Base-by-base conservation (phyloP, 2,888 invertebrate species). In the Cephus nigrinus region DNA sequence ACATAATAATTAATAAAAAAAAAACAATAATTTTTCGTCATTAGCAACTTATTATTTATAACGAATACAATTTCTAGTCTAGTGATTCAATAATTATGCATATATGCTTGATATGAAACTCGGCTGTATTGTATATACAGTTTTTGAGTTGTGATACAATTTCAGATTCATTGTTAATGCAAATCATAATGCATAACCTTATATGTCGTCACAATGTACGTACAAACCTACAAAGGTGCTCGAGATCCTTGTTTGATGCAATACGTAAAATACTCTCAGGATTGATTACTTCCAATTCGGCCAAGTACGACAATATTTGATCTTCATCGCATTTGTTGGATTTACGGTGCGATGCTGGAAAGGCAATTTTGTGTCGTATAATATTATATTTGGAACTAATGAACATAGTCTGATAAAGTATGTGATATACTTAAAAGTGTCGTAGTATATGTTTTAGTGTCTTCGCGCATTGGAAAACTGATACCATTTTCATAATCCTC, bases 241-340 rank as follows among this genome's bases (percentile, higher is more conserved):
- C 79, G 68, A 93, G 75, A 69, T 92, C 89, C 11, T 92, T 89
- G 68, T 90, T 85, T 0, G 93, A 90, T 34, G 93, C 86, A 55
- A 93, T 84, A 79, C 92, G 87, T 1, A 93, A 87, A 78, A 94
- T 92, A 69, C 92, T 92, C 86, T 94, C 94, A 0, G 94, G 94
- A 88, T 92, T 93, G 30, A 92, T 92, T 9, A 92, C 91, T 86
- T 93, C 92, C 74, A 93, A 88, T 77, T 92, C 91, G 1, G 93
- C 93, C 80, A 94, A 87, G 82, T 92, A 92, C 77, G 90, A 82
- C 84, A 94, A 89, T 69, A 94, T 81, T 78, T 90, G 89, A 82
- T 93, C 92, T 81, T 92, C 91, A 81, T 91, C 90, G 83, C 92
- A 92, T 80, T 74, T 82, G 4, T 77, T 74, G 11, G 33, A 31